Conservation (phyloP, 92 coral and sea anemone species). For the Zoanthus sansibaricus region DNA sequence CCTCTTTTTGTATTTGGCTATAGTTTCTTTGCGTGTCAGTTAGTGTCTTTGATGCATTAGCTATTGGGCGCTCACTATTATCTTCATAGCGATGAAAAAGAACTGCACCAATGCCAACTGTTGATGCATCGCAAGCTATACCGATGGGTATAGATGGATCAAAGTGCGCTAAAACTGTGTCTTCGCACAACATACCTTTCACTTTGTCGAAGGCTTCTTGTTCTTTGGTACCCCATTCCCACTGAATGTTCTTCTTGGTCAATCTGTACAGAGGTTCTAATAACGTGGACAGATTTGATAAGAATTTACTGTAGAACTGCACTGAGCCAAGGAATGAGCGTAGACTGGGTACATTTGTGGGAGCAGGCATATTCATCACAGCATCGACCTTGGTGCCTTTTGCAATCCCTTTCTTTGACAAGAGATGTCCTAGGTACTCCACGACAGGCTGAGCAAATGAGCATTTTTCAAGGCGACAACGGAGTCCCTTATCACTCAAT, state of each 20-base stretch:
- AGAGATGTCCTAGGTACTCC: constrained; percentile 44
- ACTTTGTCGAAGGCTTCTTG: constrained; percentile 45
- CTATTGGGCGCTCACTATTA: constrained; percentile 51
- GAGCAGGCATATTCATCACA: constrained; percentile 41
- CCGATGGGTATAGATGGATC: constrained; percentile 23
- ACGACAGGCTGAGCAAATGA: constrained; percentile 36
- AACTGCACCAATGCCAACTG: constrained; percentile 47
- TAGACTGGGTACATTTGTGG: neutral
- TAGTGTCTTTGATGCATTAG: constrained; percentile 38
- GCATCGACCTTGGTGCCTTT: constrained; percentile 37
- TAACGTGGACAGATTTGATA: constrained; percentile 45
- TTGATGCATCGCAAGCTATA: constrained; percentile 42
- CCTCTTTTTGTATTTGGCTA: constrained; percentile 4
- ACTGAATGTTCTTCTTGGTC: constrained; percentile 30
- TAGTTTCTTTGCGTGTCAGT: constrained; percentile 32
- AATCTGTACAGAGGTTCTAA: constrained; percentile 40
- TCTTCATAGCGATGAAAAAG: constrained; percentile 40
- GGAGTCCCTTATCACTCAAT: constrained; percentile 37
- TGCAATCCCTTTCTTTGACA: constrained; percentile 40
- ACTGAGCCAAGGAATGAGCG: constrained; percentile 44
- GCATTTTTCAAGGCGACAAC: constrained; percentile 46
- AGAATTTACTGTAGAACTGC: constrained; percentile 37
- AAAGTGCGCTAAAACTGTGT: constrained; percentile 38
- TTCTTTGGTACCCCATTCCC: constrained; percentile 32
- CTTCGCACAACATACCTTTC: constrained; percentile 37